Conservation (phyloP, 2,113 vertebrate genomes). For the Anas platyrhynchos region DNA sequence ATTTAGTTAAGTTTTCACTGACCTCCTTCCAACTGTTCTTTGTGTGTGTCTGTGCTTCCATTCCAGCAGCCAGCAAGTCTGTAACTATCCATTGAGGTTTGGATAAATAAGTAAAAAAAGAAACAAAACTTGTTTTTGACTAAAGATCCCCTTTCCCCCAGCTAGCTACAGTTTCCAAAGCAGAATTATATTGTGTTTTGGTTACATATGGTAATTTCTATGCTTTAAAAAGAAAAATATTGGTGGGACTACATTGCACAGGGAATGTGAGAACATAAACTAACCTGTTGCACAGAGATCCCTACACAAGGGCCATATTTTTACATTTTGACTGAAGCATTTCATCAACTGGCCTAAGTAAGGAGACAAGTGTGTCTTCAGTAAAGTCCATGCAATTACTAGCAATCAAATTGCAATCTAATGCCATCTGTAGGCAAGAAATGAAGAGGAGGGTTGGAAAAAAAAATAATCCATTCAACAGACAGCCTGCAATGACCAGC, state of each 20-base stretch:
- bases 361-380: neutral
- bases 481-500: neutral
- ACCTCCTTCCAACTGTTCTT: neutral
- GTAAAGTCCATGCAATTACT: neutral
- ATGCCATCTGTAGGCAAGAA: neutral
- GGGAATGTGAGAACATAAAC: neutral
- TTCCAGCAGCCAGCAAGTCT: neutral
- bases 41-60: neutral
- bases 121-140: neutral
- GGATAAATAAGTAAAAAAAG: neutral
- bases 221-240: neutral
- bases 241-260: neutral
- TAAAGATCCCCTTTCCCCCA: neutral
- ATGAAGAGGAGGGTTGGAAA: neutral
- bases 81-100: neutral
- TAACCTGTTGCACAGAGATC: neutral
- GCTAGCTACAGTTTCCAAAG: rapidly evolving
- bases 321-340: neutral
- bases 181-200: neutral
- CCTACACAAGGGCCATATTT: neutral
- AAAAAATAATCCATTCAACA: neutral
- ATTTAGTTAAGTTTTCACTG: neutral
- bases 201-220: neutral
- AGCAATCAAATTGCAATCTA: neutral
- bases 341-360: neutral